Evolutionary conservation across 2,797 vertebrate genomes (phyloP).

Genomic region (Tamandua tetradactyla): DNA sequence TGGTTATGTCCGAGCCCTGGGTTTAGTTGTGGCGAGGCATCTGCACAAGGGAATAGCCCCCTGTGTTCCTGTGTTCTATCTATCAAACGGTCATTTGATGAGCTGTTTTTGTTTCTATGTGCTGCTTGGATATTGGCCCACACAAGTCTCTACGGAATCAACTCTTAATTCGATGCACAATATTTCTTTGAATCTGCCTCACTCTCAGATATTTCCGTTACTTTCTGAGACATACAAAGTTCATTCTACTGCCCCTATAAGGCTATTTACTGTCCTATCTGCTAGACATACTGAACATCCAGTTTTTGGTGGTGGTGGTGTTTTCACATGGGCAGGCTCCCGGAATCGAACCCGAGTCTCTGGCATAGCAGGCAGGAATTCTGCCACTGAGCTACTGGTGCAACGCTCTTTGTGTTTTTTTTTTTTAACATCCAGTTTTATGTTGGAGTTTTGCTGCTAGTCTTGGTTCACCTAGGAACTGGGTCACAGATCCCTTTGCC

Average conservation of each 20-base stretch:
- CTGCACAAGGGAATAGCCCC: too few relatives aligned
- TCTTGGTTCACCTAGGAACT: background rate
- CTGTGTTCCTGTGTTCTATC: background rate
- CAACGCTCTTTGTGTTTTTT: too few relatives aligned
- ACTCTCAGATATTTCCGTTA: background rate
- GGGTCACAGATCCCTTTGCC: background rate
- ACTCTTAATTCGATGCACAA: background rate
- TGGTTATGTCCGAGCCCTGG: background rate
- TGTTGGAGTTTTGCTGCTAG: background rate
- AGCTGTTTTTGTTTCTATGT: background rate
- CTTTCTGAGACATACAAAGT: background rate
- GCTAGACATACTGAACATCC: background rate
- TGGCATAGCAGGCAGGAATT: too few relatives aligned
- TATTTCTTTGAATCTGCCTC: background rate
- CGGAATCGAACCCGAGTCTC: too few relatives aligned
- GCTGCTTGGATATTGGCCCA: background rate
- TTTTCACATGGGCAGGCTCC: too few relatives aligned
- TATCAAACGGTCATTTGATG: background rate
- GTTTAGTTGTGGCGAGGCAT: background rate
- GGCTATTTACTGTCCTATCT: background rate
- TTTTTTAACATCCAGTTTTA: too few relatives aligned
- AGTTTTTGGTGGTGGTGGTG: too few relatives aligned
- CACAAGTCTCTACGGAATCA: background rate
- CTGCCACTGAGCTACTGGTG: too few relatives aligned
- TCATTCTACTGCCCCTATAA: background rate